Evolutionary conservation across 2,797 vertebrate species (phyloP), one percentile per base, ranked within the genome.

Genomic region (Fringilla coelebs): DNA sequence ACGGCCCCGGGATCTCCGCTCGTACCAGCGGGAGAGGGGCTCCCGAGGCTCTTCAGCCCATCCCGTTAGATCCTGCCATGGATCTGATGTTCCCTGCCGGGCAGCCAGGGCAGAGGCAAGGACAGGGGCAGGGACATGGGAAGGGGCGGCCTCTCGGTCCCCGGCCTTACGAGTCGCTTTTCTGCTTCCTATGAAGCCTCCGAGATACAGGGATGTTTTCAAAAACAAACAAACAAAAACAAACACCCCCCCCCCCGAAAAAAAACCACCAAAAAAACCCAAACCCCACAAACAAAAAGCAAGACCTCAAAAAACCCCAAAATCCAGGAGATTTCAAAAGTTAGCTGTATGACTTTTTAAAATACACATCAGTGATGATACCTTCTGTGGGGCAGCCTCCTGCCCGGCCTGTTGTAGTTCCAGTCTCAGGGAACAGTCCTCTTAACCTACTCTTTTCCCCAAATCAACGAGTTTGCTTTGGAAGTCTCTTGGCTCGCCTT

Each of bases 21-120:
- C 0, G 11, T 2, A 5, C 17, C 46, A 1, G 34, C 0, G 43
- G 19, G 28, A 54, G 13, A 9, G 4, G 17, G 6, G 14, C 34
- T 8, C 31, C 31, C 26, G 10, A 41, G 32, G 15, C 7, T 1
- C 79, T 62, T 28, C 15, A 18, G 2, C n/a, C 36, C 24, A 4
- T 24, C 22, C 36, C 16, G 12, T 5, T 4, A 36, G 32, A 13
- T 41, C 46, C 54, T 24, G 54, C 75, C 60, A 1, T 2, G 70
- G 14, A 22, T n/a, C 48, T 17, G 3, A 3, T 38, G 68, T 18
- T 52, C 38, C 19, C 60, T 1, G 48, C 34, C 55, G n/a, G 24
- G 55, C 55, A 26, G 55, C 34, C 52, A 8, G 41, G 8, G 5
- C 19, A 28, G 28, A 24, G 16, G 2, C n/a, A 45, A 11, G 36